Evolutionary conservation across 30 jellyfish, hydroid and myxozoan species (phyloP).

Genomic region (Hydractinia echinata): DNA sequence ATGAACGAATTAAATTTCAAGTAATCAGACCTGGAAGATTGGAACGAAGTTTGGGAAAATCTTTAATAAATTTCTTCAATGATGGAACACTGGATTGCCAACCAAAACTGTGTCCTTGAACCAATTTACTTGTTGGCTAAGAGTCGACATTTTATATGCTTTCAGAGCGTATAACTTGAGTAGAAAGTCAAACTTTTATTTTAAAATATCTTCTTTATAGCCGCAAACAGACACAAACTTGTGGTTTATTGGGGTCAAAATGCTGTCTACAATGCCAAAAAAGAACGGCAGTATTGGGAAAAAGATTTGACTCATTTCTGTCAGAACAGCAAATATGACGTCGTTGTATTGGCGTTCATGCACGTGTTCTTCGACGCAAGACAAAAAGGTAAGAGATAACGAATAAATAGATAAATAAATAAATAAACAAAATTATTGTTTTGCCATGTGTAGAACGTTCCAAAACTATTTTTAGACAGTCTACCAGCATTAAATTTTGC

Average conservation of each 20-base stretch:
- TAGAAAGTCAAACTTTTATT: not conserved
- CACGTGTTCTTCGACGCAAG: slow-evolving; percentile 55
- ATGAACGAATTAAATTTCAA: no score
- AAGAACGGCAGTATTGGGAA: slow-evolving; percentile 47
- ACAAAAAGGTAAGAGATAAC: slow-evolving; percentile 41
- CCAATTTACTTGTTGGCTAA: no score
- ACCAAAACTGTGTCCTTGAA: no score
- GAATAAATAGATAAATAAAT: no score
- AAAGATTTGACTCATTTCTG: slow-evolving; percentile 45
- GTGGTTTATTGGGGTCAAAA: slow-evolving; percentile 74
- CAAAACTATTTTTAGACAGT: slow-evolving; percentile 7
- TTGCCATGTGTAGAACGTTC: no score
- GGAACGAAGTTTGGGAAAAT: no score
- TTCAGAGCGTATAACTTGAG: not conserved
- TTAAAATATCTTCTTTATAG: slow-evolving; percentile 3
- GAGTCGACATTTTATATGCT: not conserved
- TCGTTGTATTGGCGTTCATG: slow-evolving; percentile 47
- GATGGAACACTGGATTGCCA: no score
- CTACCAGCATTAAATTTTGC: slow-evolving; percentile 62
- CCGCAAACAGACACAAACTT: slow-evolving; percentile 34
- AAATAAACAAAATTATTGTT: no score
- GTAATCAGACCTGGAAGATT: no score
- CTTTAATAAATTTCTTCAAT: no score
- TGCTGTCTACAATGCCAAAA: slow-evolving; percentile 37
- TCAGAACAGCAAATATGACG: slow-evolving; percentile 44